These are phyloP conservation scores for Silurus glanis DNA, from an alignment of 2,113 vertebrate species.

Conservation along the genomic window DNA sequence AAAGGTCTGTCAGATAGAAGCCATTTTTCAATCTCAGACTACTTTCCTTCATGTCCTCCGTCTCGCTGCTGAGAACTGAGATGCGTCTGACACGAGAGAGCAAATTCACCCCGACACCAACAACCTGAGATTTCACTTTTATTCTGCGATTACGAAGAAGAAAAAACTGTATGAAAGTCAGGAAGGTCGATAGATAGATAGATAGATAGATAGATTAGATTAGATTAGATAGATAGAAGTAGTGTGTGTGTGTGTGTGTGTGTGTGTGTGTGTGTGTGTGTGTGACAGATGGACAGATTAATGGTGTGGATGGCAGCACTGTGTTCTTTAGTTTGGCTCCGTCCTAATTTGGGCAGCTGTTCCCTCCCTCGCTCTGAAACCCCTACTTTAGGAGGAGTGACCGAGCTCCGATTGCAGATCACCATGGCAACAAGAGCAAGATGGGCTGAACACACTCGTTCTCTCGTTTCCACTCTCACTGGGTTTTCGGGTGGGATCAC, in stretches of 20 bases:
- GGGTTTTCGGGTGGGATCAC: conserved; percentile 14
- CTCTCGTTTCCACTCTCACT: neutral
- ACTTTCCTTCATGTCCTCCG: neutral
- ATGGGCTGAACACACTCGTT: conserved; percentile 35
- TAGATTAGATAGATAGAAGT: too few species aligned
- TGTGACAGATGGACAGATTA: neutral
- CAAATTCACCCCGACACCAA: neutral
- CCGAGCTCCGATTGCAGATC: conserved; percentile 39
- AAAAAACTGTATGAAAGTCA: too few species aligned
- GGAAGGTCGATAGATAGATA: too few species aligned
- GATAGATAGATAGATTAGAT: too few species aligned
- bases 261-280: neutral
- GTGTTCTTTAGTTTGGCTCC: neutral
- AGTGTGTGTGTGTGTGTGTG: neutral
- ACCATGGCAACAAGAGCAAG: conserved; percentile 52
- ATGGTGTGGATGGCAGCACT: conserved; percentile 7
- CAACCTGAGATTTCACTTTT: neutral
- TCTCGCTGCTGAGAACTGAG: neutral
- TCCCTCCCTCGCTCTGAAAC: neutral
- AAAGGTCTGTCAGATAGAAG: neutral
- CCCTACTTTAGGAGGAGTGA: conserved; percentile 39
- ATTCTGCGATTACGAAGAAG: neutral
- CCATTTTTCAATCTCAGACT: neutral
- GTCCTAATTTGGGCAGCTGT: conserved; percentile 28
- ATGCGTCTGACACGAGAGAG: neutral